Evolutionary conservation across 2,113 vertebrate species (phyloP), one percentile per base, ranked within the genome.

Genomic region (Stomatorhinus ivindoensis): DNA sequence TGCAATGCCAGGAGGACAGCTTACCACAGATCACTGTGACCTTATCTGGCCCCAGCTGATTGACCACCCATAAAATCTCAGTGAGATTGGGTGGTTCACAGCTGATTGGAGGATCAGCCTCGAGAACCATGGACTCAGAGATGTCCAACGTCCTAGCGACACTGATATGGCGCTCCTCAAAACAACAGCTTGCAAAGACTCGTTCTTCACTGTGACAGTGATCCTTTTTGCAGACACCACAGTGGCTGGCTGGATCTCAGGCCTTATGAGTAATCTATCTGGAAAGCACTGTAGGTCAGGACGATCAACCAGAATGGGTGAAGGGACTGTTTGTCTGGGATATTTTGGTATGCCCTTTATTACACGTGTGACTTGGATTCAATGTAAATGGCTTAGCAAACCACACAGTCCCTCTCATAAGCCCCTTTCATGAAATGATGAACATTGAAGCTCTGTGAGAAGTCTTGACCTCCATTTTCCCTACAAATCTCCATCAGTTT

Each of bases 351-450:
- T 88, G 27, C 88, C 46, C 8, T 21, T 47, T 10, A 88, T 44
- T 11, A 35, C 21, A 2, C 21, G 44, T 65, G 24, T 35, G 21
- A 13, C 65, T 65, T 73, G 65, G 85, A 11, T 47, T 47, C n/a
- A 76, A 46, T 46, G 46, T 46, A 46, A 46, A 46, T 2, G 44
- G 55, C 65, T 76, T 73, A 5, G 17, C 27, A 48, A 89, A n/a
- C 69, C 88, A 89, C n/a, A 89, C 31, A 35, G 73, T 84, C 27
- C 88, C 48, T 27, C 39, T 83, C 35, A 61, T 65, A 85, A 27
- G 88, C 80, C 10, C n/a, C 35, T 85, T 46, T 89, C 19, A 89
- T 89, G 51, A 24, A 82, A 85, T 53, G 50, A 61, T 89, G 80
- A 31, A 89, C 50, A 55, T 48, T 89, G 80, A 89, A 39, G 39